phyloP scores from a whole-genome alignment of 92 coral and sea anemone species.

The Epizoanthus scotinus region DNA sequence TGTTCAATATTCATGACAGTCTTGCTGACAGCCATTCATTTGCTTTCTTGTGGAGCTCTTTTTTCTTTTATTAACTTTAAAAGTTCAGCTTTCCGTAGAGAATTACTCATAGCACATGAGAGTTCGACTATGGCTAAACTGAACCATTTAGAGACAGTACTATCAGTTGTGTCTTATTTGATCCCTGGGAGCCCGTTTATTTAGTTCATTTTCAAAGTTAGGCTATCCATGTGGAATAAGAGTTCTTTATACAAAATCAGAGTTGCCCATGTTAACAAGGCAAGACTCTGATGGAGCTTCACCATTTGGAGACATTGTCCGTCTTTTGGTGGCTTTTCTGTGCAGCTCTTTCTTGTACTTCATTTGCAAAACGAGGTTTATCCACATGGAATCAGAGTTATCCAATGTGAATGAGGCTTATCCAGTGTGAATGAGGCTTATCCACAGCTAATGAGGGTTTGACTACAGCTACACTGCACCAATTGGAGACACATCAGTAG shows the following conservation, averaged over 20 bases:
- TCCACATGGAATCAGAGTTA: neutral
- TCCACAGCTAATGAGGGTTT: neutral
- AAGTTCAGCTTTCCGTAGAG: too few relatives aligned
- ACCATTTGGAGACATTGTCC: too few relatives aligned
- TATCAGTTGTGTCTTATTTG: neutral
- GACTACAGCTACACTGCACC: conserved; percentile 16
- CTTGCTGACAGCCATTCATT: too few relatives aligned
- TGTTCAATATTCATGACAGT: too few relatives aligned
- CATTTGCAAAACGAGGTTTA: neutral
- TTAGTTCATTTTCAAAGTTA: neutral
- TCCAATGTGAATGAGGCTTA: conserved; percentile 1
- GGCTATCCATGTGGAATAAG: neutral
- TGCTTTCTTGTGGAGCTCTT: too few relatives aligned
- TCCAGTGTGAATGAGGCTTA: neutral
- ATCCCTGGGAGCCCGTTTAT: neutral
- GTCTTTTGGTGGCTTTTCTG: too few relatives aligned
- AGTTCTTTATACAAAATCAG: neutral
- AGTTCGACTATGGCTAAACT: neutral
- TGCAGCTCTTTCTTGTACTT: too few relatives aligned
- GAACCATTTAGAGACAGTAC: neutral
- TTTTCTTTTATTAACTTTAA: too few relatives aligned
- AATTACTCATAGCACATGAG: neutral
- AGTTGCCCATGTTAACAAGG: neutral
- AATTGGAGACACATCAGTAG: conserved; percentile 26
- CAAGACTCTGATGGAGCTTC: too few relatives aligned